phyloP scores from a whole-genome alignment of 2,113 vertebrate genomes.

The Anolis carolinensis region DNA sequence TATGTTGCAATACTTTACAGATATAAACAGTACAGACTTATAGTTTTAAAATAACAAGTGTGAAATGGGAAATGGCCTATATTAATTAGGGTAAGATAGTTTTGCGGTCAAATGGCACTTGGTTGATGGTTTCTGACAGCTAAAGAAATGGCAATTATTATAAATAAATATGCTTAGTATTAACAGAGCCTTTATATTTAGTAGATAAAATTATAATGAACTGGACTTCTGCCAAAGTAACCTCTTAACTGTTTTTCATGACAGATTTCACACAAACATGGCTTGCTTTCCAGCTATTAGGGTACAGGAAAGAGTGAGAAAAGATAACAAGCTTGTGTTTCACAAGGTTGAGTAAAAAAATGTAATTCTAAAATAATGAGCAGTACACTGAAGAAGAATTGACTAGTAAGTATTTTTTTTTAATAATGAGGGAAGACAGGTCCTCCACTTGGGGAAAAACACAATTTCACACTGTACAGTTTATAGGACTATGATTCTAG shows the following conservation, averaged over 20 bases:
- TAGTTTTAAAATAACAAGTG: conserved; percentile 58
- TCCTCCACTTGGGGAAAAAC: too few species aligned
- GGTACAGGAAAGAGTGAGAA: background rate
- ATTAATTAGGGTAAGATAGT: conserved; percentile 8
- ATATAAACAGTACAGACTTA: conserved; percentile 47
- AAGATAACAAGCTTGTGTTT: background rate
- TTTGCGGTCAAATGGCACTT: conserved; percentile 12
- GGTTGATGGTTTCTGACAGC: background rate
- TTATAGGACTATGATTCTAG: too few species aligned
- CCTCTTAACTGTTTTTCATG: conserved; percentile 10
- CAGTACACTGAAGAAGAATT: background rate
- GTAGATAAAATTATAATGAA: background rate
- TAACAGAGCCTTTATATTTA: conserved; percentile 24
- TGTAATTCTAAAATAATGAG: background rate
- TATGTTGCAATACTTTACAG: conserved; percentile 52
- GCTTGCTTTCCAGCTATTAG: background rate
- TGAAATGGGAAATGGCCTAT: conserved; percentile 59
- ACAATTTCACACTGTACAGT: too few species aligned
- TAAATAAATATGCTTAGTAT: conserved; percentile 7
- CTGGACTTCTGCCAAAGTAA: background rate
- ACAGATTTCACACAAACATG: background rate
- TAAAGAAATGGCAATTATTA: conserved; percentile 28
- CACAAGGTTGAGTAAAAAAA: background rate
- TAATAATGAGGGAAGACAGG: background rate
- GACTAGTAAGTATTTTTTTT: background rate